Conservation (phyloP, 2,797 vertebrate genomes). For the Etheostoma nigrum region DNA sequence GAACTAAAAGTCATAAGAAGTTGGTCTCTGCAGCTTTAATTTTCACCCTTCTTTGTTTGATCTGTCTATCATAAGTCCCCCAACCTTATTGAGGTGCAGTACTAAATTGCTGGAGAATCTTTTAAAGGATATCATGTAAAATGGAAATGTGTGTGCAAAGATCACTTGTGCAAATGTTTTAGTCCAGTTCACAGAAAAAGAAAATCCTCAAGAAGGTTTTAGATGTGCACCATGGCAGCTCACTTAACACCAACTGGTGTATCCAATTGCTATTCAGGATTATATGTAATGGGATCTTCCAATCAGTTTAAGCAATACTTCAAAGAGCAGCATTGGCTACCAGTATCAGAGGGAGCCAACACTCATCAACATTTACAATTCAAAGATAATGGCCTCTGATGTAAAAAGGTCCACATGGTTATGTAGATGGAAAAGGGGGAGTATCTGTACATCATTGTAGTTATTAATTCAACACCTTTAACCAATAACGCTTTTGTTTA, state of each 20-base stretch:
- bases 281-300: conserved; percentile 1
- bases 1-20: not conserved
- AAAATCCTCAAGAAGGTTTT: not conserved
- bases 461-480: conserved; percentile 22
- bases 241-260: not conserved
- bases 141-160: not conserved
- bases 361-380: conserved; percentile 34
- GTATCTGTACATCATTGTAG: not conserved
- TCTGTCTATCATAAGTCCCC: not conserved
- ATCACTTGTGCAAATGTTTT: not conserved
- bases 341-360: not conserved
- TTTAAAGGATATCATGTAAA: not conserved
- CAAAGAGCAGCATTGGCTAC: not conserved
- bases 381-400: conserved; percentile 21
- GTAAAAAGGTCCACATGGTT: conserved; percentile 6
- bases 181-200: not conserved
- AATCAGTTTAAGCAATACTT: conserved; percentile 13
- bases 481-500: conserved; percentile 19
- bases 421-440: conserved; percentile 1
- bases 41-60: not conserved
- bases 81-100: not conserved
- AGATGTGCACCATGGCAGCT: not conserved
- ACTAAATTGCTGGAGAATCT: not conserved
- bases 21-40: not conserved
- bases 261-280: not conserved